Evolutionary conservation across 2,113 vertebrate genomes (phyloP).

Genomic region (Corythaeola cristata): DNA sequence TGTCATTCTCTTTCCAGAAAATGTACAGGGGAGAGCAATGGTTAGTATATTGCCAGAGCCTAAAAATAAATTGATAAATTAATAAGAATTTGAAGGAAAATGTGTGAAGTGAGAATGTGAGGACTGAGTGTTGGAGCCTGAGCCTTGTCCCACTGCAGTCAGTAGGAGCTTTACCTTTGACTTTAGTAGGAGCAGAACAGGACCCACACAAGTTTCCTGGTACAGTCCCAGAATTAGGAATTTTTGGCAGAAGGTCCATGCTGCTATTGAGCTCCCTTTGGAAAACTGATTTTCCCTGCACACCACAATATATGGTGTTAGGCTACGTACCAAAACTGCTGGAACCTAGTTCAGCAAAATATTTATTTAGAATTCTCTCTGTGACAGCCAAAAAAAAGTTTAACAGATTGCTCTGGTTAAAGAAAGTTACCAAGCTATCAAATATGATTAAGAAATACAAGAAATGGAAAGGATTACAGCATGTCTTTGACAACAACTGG

Average conservation of each 20-base stretch:
- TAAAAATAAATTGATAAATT: neutral
- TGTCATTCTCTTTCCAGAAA: neutral
- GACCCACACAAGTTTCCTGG: slow-evolving; percentile 41
- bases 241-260: slow-evolving; percentile 12
- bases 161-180: slow-evolving; percentile 12
- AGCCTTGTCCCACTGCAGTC: neutral
- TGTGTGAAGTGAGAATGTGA: neutral
- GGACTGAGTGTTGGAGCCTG: neutral
- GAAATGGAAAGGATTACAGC: slow-evolving; percentile 69
- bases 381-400: slow-evolving; percentile 45
- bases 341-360: slow-evolving; percentile 52
- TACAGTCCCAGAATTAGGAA: slow-evolving; percentile 22
- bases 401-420: slow-evolving; percentile 56
- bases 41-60: neutral
- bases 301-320: slow-evolving; percentile 52
- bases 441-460: slow-evolving; percentile 63
- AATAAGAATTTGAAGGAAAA: neutral
- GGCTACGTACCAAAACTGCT: slow-evolving; percentile 47
- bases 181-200: neutral
- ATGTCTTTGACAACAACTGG: slow-evolving; percentile 33
- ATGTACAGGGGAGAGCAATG: neutral
- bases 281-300: slow-evolving; percentile 19
- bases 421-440: slow-evolving; percentile 56
- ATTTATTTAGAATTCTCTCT: slow-evolving; percentile 31
- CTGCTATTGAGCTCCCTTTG: slow-evolving; percentile 28